A percentile compares a stretch with the other conserved stretches of the same genome.
phyloP scores from a whole-genome alignment of 1,140 invertebrate genomes.

The Mamestra configurata region DNA sequence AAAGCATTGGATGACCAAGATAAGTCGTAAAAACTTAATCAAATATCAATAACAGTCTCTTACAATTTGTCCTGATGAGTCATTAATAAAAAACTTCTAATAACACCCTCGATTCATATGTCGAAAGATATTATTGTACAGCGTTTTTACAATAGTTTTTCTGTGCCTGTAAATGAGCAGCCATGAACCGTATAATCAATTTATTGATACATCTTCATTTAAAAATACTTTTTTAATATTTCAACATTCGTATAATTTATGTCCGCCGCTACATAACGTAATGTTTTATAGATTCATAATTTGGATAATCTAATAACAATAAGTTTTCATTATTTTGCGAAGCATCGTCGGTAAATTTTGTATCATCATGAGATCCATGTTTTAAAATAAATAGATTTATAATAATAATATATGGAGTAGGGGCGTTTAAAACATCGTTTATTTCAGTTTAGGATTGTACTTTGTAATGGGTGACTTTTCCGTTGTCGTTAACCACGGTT shows the following conservation, averaged over 20 bases:
- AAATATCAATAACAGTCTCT: not conserved
- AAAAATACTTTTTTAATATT: constrained; percentile 28
- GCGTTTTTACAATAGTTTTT: not conserved
- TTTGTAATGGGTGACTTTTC: constrained; percentile 90
- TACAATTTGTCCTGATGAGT: not conserved
- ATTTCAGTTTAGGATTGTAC: constrained; percentile 80
- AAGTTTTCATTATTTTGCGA: not conserved
- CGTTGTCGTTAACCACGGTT: constrained; percentile 92
- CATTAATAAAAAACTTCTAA: not conserved
- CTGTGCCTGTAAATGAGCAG: constrained; percentile 6
- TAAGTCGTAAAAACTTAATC: not conserved
- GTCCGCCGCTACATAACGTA: constrained; percentile 15
- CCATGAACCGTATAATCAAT: constrained; percentile 15
- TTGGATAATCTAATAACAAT: not conserved
- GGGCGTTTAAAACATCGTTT: constrained; percentile 2
- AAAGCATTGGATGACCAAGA: not conserved
- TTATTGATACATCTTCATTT: constrained; percentile 25
- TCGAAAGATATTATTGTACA: not conserved
- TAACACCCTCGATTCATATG: not conserved
- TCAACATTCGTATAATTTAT: not conserved
- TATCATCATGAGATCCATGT: constrained; percentile 42
- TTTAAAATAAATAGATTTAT: not conserved
- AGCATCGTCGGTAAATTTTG: not conserved
- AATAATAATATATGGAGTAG: too few species aligned
- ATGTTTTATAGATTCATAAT: not conserved